Percentiles rank a stretch among this genome's conserved stretches.
Conservation (phyloP, 1,140 invertebrate species). For the Hypothenemus hampei region DNA sequence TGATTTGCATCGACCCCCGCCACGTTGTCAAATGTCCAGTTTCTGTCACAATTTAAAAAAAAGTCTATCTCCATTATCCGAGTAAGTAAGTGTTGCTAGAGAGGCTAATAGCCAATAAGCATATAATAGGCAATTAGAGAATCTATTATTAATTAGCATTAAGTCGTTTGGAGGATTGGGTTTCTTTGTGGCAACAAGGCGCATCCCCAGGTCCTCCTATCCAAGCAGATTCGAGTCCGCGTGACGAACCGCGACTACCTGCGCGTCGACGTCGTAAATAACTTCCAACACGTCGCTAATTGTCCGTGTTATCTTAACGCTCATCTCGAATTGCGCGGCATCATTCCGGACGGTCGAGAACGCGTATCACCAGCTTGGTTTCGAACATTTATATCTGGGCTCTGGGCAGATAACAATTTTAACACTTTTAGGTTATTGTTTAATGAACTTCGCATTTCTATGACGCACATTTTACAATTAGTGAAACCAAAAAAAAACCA, state of each 20-base stretch:
- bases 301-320: slow-evolving; percentile 34
- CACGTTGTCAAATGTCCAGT: slow-evolving; percentile 13
- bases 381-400: too few species aligned
- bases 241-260: slow-evolving; percentile 20
- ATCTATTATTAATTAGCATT: too few species aligned
- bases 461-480: too few species aligned
- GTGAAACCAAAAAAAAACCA: too few species aligned
- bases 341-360: too few species aligned
- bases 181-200: slow-evolving; percentile 1
- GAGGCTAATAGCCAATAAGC: too few species aligned
- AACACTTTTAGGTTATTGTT: too few species aligned
- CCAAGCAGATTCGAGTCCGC: slow-evolving; percentile 10
- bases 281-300: slow-evolving; percentile 32
- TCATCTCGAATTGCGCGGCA: slow-evolving; percentile 33
- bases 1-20: slow-evolving; percentile 28
- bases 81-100: not conserved
- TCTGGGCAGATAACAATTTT: too few species aligned
- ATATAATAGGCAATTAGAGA: too few species aligned
- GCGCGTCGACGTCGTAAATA: slow-evolving; percentile 29
- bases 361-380: not conserved
- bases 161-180: not conserved
- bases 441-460: too few species aligned
- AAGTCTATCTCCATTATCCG: too few species aligned
- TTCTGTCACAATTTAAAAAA: not conserved
- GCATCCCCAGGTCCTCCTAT: slow-evolving; percentile 15